Evolutionary conservation across 2,113 vertebrate species (phyloP).

Genomic region (human): GRCh38 chr6:9136501-9137000

Average conservation of each 20-base stretch:
- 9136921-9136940: background rate
- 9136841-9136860: background rate
- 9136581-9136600: background rate
- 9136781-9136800: background rate
- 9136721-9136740: background rate
- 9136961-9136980: background rate
- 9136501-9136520: background rate
- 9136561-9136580: background rate
- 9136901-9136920: background rate
- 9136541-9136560: background rate
- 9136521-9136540: background rate
- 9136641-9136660: background rate
- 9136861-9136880: background rate
- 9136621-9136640: background rate
- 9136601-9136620: conserved; percentile 9
- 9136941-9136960: background rate
- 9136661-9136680: no score
- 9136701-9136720: background rate
- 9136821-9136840: background rate
- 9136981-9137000: background rate
- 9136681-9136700: background rate
- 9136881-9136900: background rate
- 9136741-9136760: background rate
- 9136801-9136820: rapidly evolving
- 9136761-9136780: background rate